Percentiles rank a stretch among this genome's conserved stretches.
Evolutionary conservation across 2,113 vertebrate genomes (phyloP).

Genomic region (Notarius quadriscutis): DNA sequence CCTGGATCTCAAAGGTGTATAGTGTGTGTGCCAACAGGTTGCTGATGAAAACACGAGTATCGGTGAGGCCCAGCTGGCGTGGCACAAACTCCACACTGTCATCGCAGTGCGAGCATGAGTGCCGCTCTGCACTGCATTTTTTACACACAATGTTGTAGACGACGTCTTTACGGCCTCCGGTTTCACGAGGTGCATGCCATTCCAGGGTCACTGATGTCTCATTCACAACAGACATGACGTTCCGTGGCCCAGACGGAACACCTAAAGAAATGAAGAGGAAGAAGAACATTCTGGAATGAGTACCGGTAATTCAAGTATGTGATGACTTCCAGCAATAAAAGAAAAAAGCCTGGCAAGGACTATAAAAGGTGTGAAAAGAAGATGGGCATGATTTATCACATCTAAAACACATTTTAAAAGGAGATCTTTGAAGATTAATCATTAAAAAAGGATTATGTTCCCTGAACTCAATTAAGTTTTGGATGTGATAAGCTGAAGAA

Average conservation of each 20-base stretch:
- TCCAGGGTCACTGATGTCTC: constrained; percentile 97
- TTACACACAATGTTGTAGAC: constrained; percentile 97
- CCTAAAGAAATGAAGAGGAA: constrained; percentile 68
- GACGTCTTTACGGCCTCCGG: constrained; percentile 87
- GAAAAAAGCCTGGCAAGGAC: not conserved
- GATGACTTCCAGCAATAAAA: not conserved
- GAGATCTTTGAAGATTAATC: not conserved
- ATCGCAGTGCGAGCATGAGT: constrained; percentile 90
- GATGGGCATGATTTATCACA: constrained; percentile 8
- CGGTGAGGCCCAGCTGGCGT: constrained; percentile 87
- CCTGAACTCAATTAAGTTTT: constrained; percentile 35
- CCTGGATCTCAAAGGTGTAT: constrained; percentile 96
- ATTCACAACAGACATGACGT: constrained; percentile 95
- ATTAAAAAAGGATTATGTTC: constrained; percentile 32
- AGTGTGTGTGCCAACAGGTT: constrained; percentile 93
- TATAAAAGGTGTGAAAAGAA: not conserved
- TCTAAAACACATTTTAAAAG: not conserved
- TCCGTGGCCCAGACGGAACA: constrained; percentile 91
- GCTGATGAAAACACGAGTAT: constrained; percentile 93
- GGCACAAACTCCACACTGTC: constrained; percentile 96
- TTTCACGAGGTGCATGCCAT: constrained; percentile 92
- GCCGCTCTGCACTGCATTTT: constrained; percentile 88
- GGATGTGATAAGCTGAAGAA: constrained; percentile 30
- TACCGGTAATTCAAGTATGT: no score
- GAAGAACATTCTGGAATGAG: not conserved